A percentile compares a stretch with the other conserved stretches of the same genome.
phyloP scores from a whole-genome alignment of 37 sponge, comb jelly and placozoan genomes.

The Chondrilla cf. caribensis region DNA sequence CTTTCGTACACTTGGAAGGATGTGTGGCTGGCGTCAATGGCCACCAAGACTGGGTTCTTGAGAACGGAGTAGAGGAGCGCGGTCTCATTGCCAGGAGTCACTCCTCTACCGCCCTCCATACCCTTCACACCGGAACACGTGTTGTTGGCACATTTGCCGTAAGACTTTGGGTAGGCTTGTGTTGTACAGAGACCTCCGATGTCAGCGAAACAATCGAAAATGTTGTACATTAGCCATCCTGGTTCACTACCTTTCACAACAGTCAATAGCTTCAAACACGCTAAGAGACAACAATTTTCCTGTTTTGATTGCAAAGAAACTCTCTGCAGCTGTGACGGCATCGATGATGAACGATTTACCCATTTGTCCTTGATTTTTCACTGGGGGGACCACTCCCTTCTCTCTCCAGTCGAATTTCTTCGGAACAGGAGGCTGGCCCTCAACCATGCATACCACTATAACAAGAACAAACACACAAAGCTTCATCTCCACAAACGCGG shows the following conservation, averaged over 20 bases:
- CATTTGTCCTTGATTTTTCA: constrained; percentile 47
- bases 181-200: constrained; percentile 55
- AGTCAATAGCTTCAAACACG: constrained; percentile 45
- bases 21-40: too few relatives aligned
- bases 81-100: constrained; percentile 51
- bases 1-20: constrained; percentile 44
- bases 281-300: constrained; percentile 43
- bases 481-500: background rate
- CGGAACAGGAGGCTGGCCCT: too few relatives aligned
- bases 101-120: too few relatives aligned
- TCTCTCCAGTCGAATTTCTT: constrained; percentile 58
- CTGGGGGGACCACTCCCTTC: constrained; percentile 63
- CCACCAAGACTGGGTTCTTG: too few relatives aligned
- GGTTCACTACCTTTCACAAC: too few relatives aligned
- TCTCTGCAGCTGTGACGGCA: constrained; percentile 25
- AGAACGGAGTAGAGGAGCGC: constrained; percentile 43
- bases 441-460: too few relatives aligned
- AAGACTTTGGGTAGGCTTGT: background rate
- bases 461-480: too few relatives aligned
- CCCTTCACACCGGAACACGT: too few relatives aligned
- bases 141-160: constrained; percentile 21
- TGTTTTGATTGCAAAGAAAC: constrained; percentile 44
- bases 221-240: too few relatives aligned
- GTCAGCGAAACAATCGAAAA: too few relatives aligned
- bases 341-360: constrained; percentile 15